phyloP scores from a whole-genome alignment of 2,888 invertebrate genomes.

The Protonemura montana region DNA sequence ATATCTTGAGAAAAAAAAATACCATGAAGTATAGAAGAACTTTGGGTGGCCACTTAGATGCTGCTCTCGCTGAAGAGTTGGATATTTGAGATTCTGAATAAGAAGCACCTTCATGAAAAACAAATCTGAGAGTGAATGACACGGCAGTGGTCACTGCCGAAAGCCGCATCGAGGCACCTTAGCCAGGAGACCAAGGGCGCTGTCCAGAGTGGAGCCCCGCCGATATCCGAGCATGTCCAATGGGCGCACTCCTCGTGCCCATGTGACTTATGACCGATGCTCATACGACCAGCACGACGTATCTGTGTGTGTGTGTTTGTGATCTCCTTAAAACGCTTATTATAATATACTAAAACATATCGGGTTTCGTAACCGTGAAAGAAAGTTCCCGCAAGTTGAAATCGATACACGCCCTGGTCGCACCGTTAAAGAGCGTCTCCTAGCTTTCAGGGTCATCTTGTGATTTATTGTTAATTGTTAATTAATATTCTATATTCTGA shows the following conservation, averaged over 20 bases:
- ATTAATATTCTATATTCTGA: constrained; percentile 12
- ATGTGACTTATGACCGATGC: neutral
- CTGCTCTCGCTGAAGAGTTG: too few relatives aligned
- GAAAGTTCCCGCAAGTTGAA: neutral
- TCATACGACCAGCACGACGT: neutral
- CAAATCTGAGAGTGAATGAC: too few relatives aligned
- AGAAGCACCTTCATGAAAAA: too few relatives aligned
- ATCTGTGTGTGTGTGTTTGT: too few relatives aligned
- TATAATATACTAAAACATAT: neutral
- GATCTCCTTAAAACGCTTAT: constrained; percentile 7
- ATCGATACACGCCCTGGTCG: neutral
- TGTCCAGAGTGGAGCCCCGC: neutral
- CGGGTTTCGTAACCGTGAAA: neutral
- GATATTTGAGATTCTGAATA: too few relatives aligned
- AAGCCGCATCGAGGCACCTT: neutral
- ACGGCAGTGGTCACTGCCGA: too few relatives aligned
- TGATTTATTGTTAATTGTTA: constrained; percentile 12
- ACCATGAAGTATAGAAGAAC: too few relatives aligned
- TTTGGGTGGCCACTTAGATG: too few relatives aligned
- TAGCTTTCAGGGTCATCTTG: neutral
- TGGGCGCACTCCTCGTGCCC: neutral
- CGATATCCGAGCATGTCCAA: neutral
- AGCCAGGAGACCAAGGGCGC: too few relatives aligned
- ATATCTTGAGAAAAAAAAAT: too few relatives aligned
- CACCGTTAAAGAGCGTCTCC: neutral